Conservation (phyloP, 2,113 vertebrate species). For the Egretta garzetta region DNA sequence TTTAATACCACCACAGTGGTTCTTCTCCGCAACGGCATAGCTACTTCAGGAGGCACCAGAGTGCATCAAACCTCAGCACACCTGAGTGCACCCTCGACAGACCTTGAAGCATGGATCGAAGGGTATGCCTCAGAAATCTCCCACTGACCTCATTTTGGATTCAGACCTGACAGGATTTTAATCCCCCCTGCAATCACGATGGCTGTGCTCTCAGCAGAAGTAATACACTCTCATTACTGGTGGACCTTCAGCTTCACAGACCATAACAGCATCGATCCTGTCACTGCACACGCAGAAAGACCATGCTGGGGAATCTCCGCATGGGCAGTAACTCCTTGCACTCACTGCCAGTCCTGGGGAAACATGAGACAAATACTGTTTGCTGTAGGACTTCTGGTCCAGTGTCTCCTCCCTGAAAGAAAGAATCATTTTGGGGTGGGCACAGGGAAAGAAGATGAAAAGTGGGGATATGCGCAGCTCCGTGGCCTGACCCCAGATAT, state of each 20-base stretch:
- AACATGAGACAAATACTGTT: not conserved
- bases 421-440: not conserved
- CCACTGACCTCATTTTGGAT: constrained; percentile 30
- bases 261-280: not conserved
- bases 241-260: constrained; percentile 46
- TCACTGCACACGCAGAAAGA: not conserved
- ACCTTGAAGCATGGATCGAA: constrained; percentile 42
- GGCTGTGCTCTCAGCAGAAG: constrained; percentile 18
- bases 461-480: not conserved
- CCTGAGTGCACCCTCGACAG: constrained; percentile 26
- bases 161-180: constrained; percentile 41
- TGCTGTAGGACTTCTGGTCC: not conserved
- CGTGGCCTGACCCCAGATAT: not conserved
- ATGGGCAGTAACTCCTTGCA: not conserved
- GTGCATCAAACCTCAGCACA: constrained; percentile 8
- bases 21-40: not conserved
- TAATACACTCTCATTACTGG: constrained; percentile 20
- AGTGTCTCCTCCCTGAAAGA: not conserved
- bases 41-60: constrained; percentile 15
- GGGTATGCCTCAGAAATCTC: constrained; percentile 35
- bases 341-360: not conserved
- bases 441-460: not conserved
- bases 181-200: not conserved
- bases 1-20: not conserved
- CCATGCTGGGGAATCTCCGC: not conserved